Base-by-base conservation (phyloP, 2,888 invertebrate genomes). In the Lypha dubia region DNA sequence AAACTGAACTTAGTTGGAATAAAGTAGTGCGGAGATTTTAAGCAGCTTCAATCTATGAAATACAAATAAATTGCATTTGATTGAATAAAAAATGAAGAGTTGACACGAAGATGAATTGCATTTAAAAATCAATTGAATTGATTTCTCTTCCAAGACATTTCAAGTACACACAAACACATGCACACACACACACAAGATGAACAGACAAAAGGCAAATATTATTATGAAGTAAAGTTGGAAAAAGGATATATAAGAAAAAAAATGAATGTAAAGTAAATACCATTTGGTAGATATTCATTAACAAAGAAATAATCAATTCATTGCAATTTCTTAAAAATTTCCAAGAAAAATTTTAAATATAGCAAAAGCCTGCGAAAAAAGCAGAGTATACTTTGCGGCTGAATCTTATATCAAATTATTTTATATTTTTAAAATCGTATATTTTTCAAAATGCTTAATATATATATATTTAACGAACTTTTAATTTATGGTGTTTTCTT, bases 91-190 rank as follows among this genome's bases (percentile, higher is more conserved):
- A 84, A 84, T 85, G 77, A 84, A 84, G 82, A 85, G 70, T 77
- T 86, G 86, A 86, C 83, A 85, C 84, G 85, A 84, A 85, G 74
- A 81, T 79, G 86, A 81, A 86, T 86, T 79, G 81, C 77, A 84
- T 84, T 86, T 77, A 81, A 75, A 71, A 81, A 70, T 84, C 81
- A 84, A 81, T 84, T 79, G 58, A 79, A 74, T 75, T 79, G 77
- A 84, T 79, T 77, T 81, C 74, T 74, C 74, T 81, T 73, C n/a
- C 41, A 76, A 75, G 63, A 35, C 58, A 58, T 71, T 49, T 24
- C 24, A 46, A 74, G 67, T 44, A 68, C 15, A 28, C 38, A 67
- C 28, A 46, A 22, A 32, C n/a, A n/a, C n/a, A n/a, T n/a, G n/a
- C n/a, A n/a, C n/a, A n/a, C n/a, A n/a, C n/a, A n/a, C n/a, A n/a